phyloP scores from a whole-genome alignment of 2,113 vertebrate genomes.

The Clarias magur region DNA sequence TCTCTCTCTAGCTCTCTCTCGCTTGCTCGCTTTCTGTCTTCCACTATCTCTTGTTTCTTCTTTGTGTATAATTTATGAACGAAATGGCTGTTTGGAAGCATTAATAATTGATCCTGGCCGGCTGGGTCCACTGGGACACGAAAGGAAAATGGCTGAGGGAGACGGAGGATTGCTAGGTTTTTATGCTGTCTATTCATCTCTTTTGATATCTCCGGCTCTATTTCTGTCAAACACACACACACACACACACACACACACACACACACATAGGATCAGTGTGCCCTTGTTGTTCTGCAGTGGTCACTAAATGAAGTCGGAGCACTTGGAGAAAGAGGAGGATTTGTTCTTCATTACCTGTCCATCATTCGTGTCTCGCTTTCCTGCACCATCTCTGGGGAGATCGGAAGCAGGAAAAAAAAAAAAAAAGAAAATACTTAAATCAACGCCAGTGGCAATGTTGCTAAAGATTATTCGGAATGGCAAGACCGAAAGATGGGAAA shows the following conservation, averaged over 20 bases:
- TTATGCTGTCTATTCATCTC: constrained; percentile 74
- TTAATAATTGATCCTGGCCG: constrained; percentile 80
- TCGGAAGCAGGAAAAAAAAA: background rate
- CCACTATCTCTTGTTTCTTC: constrained; percentile 46
- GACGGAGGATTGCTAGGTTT: constrained; percentile 66
- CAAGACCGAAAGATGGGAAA: background rate
- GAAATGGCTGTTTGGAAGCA: constrained; percentile 76
- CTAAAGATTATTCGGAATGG: background rate
- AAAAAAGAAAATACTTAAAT: background rate
- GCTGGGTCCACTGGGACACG: constrained; percentile 15
- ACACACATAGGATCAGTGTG: constrained; percentile 39
- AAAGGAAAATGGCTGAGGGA: constrained; percentile 71
- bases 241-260: constrained; percentile 22
- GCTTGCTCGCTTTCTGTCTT: constrained; percentile 48
- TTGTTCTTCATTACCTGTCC: constrained; percentile 41
- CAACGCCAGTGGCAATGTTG: background rate
- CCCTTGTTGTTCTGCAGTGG: constrained; percentile 27
- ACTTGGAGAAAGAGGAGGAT: constrained; percentile 7
- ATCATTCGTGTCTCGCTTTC: background rate
- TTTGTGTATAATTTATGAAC: constrained; percentile 82
- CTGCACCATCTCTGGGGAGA: background rate
- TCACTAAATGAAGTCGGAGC: constrained; percentile 28
- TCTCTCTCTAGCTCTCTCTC: constrained; percentile 41
- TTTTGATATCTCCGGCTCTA: constrained; percentile 45
- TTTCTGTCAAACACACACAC: background rate